Conservation (phyloP, 2,797 vertebrate species). For the Crocidura indochinensis region DNA sequence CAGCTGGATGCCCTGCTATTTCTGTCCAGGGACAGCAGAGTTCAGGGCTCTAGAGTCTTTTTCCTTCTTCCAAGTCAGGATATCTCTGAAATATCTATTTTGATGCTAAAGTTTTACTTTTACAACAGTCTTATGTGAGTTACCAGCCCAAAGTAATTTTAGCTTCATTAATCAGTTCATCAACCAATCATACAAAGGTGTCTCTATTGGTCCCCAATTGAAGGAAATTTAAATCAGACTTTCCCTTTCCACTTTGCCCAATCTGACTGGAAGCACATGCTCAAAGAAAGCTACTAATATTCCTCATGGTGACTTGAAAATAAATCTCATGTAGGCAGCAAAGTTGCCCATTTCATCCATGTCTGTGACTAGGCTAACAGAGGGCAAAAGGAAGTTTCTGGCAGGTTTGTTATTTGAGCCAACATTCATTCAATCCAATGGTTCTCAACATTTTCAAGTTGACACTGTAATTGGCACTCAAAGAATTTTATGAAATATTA, state of each 20-base stretch:
- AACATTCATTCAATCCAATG: background rate
- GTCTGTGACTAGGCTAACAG: background rate
- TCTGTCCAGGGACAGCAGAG: background rate
- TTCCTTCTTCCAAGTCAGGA: background rate
- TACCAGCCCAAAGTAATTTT: background rate
- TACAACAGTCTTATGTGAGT: background rate
- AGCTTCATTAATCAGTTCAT: conserved; percentile 8
- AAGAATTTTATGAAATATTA: conserved; percentile 32
- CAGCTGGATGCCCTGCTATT: background rate
- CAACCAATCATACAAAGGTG: background rate
- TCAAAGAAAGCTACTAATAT: background rate
- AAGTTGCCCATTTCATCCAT: background rate
- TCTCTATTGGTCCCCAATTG: background rate
- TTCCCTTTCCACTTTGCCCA: background rate
- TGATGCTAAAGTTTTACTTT: background rate
- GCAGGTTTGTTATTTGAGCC: background rate
- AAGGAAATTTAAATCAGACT: background rate
- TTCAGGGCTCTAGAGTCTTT: background rate
- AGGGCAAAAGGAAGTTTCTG: background rate
- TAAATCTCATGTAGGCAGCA: background rate
- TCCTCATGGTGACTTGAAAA: background rate
- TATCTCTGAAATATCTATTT: background rate
- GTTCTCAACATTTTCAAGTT: conserved; percentile 11
- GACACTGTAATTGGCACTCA: background rate
- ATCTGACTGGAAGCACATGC: background rate